phyloP scores from a whole-genome alignment of 2,888 invertebrate species.

The Acrobeloides nanus region DNA sequence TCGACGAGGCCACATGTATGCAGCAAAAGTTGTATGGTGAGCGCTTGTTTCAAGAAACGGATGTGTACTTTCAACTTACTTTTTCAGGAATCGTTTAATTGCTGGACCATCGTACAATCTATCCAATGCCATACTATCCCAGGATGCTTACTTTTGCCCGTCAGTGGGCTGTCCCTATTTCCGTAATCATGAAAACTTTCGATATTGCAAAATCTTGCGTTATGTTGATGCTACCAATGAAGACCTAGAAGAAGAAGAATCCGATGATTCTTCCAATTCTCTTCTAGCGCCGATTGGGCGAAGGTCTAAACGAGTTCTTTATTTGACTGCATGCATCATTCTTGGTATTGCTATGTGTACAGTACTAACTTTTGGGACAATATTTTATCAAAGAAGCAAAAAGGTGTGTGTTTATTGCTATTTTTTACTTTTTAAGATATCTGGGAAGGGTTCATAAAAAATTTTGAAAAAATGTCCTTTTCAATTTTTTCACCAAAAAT shows the following conservation, averaged over 20 bases:
- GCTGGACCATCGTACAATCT: constrained; percentile 49
- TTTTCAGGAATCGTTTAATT: constrained; percentile 51
- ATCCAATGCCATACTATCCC: constrained; percentile 41
- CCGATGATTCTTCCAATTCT: too few species aligned
- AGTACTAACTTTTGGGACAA: constrained; percentile 33
- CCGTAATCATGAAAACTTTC: constrained; percentile 39
- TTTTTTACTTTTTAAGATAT: not conserved
- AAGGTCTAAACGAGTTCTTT: constrained; percentile 31
- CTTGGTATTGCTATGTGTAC: constrained; percentile 30
- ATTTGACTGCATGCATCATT: constrained; percentile 33
- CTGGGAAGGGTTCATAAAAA: not conserved
- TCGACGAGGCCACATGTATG: constrained; percentile 45
- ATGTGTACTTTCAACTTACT: constrained; percentile 10
- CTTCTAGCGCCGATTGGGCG: constrained; percentile 8
- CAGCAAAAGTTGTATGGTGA: too few species aligned
- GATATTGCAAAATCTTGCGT: constrained; percentile 33
- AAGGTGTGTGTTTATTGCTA: constrained; percentile 11
- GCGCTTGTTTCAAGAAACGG: constrained; percentile 14
- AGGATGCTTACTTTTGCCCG: constrained; percentile 37
- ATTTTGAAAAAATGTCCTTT: too few species aligned
- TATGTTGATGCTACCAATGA: constrained; percentile 28
- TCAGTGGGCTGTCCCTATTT: constrained; percentile 50
- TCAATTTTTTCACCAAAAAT: too few species aligned
- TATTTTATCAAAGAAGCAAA: constrained; percentile 40
- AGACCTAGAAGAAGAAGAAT: constrained; percentile 24